Percentiles rank a stretch among this genome's conserved stretches.
phyloP scores from a whole-genome alignment of 23 tunicate genomes.

The Oikopleura dioica region DNA sequence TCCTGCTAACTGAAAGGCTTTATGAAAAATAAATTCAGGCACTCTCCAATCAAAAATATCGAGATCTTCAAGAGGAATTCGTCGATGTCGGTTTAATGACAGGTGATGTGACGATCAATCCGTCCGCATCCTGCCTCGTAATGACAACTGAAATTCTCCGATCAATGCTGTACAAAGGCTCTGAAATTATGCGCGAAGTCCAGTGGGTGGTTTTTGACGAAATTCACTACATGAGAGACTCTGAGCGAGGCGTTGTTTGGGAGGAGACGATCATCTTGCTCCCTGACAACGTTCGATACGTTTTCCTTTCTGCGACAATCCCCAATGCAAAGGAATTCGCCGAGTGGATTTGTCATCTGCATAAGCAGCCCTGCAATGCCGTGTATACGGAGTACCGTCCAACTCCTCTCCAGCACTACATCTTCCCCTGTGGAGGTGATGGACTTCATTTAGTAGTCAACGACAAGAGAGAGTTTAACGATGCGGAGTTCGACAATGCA shows the following conservation, averaged over 20 bases:
- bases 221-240: constrained; percentile 89
- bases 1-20: too few relatives aligned
- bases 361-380: constrained; percentile 84
- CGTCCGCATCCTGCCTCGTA: constrained; percentile 68
- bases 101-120: constrained; percentile 86
- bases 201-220: constrained; percentile 92
- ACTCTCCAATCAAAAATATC: constrained; percentile 55
- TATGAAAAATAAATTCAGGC: too few relatives aligned
- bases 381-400: constrained; percentile 89
- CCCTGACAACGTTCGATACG: constrained; percentile 85
- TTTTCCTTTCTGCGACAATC: constrained; percentile 69
- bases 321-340: constrained; percentile 85
- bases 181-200: constrained; percentile 81
- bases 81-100: constrained; percentile 84
- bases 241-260: constrained; percentile 79
- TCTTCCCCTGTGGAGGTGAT: constrained; percentile 82
- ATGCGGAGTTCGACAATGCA: constrained; percentile 56
- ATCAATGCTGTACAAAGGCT: constrained; percentile 70
- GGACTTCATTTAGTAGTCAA: constrained; percentile 79
- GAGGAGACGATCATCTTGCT: constrained; percentile 77
- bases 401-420: constrained; percentile 70
- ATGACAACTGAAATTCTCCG: constrained; percentile 92
- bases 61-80: constrained; percentile 64
- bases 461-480: constrained; percentile 61
- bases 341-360: constrained; percentile 83